A percentile compares a stretch with the other conserved stretches of the same genome.
Evolutionary conservation across 1,140 invertebrate genomes (phyloP).

Genomic region (Luehdorfia chinensis): DNA sequence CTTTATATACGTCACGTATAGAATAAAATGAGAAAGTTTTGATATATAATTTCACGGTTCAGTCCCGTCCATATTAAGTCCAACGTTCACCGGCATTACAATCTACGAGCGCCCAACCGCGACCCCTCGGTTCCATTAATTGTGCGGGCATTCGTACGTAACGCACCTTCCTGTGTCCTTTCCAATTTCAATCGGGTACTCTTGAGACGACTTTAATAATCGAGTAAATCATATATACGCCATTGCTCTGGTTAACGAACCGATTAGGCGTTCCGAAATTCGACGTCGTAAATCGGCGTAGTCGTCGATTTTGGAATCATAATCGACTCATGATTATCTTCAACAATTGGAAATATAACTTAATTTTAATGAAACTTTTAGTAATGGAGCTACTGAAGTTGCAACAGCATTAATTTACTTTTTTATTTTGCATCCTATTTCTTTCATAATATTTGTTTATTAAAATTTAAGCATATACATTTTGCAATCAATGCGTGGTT

Average conservation of each 20-base stretch:
- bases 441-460: too few relatives aligned
- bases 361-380: background rate
- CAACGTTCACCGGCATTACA: conserved; percentile 20
- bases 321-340: background rate
- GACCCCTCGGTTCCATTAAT: conserved; percentile 25
- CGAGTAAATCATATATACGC: conserved; percentile 12
- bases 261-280: conserved; percentile 4
- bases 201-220: conserved; percentile 17
- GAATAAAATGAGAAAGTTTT: too few relatives aligned
- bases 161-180: conserved; percentile 45
- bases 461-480: too few relatives aligned
- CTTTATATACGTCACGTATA: too few relatives aligned
- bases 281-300: conserved; percentile 15
- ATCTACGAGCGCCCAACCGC: conserved; percentile 21
- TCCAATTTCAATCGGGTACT: conserved; percentile 29
- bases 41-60: background rate
- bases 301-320: conserved; percentile 7
- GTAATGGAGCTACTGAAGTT: too few relatives aligned
- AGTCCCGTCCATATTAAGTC: conserved; percentile 19
- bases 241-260: conserved; percentile 13
- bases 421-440: too few relatives aligned
- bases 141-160: conserved; percentile 38
- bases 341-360: background rate
- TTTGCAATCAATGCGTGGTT: too few relatives aligned
- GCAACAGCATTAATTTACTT: too few relatives aligned